A percentile compares a stretch with the other conserved stretches of the same genome.
Evolutionary conservation across 1,140 invertebrate species (phyloP).

Genomic region (Drosophila watanabei): DNA sequence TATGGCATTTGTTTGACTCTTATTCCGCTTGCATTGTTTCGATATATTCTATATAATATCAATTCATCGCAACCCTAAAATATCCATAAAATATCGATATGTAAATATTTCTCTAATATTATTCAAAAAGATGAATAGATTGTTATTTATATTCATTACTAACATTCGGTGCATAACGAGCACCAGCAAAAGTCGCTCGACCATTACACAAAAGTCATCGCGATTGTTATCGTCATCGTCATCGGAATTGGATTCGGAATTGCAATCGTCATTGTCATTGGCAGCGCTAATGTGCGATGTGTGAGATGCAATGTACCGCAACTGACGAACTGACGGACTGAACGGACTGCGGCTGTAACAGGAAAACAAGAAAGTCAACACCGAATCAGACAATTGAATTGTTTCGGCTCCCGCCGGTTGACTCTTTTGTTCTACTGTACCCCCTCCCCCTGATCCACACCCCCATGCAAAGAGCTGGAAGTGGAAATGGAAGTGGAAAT

Average conservation of each 20-base stretch:
- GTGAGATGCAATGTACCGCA: conserved; percentile 82
- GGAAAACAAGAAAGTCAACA: conserved; percentile 64
- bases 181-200: conserved; percentile 7
- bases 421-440: conserved; percentile 37
- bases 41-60: too few species aligned
- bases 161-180: conserved; percentile 14
- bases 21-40: too few species aligned
- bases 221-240: conserved; percentile 24
- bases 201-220: conserved; percentile 20
- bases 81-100: not conserved
- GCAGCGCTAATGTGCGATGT: conserved; percentile 78
- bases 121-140: not conserved
- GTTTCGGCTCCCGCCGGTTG: conserved; percentile 59
- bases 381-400: conserved; percentile 82
- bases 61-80: too few species aligned
- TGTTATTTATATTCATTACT: not conserved
- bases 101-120: not conserved
- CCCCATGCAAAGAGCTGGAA: not conserved
- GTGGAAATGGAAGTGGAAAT: conserved; percentile 10
- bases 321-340: conserved; percentile 32
- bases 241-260: conserved; percentile 24
- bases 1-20: too few species aligned
- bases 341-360: conserved; percentile 37
- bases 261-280: conserved; percentile 53
- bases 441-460: conserved; percentile 4